A percentile compares a stretch with the other conserved stretches of the same genome.
phyloP scores from a whole-genome alignment of 2,888 invertebrate species.

The Netelia virgata region DNA sequence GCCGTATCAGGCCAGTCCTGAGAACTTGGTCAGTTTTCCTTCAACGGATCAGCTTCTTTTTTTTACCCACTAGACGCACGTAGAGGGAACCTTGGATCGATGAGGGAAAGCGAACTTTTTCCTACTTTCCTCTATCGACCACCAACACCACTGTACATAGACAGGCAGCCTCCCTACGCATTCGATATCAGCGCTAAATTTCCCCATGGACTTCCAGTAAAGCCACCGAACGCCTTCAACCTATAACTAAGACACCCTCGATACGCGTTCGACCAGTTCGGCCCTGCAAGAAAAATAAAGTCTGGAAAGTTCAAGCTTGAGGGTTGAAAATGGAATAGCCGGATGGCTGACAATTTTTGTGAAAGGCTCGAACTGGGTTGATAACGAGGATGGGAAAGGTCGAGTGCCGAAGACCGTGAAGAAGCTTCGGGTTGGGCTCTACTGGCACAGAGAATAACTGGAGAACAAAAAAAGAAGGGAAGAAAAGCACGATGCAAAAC shows the following conservation, averaged over 20 bases:
- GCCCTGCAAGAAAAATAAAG: no score
- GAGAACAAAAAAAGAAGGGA: background rate
- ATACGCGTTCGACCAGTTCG: no score
- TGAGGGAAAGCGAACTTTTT: constrained; percentile 36
- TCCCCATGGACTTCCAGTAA: constrained; percentile 52
- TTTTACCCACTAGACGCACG: constrained; percentile 24
- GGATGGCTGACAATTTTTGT: no score
- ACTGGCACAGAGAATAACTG: background rate
- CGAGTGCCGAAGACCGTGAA: no score
- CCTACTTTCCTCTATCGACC: constrained; percentile 8
- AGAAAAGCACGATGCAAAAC: background rate
- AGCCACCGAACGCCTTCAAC: background rate
- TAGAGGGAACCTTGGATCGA: background rate
- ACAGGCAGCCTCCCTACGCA: background rate
- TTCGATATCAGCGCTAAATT: constrained; percentile 52
- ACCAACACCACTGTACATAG: background rate
- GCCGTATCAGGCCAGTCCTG: background rate
- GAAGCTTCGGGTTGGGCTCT: no score
- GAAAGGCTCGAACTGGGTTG: no score
- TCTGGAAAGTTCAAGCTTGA: no score
- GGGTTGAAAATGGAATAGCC: no score
- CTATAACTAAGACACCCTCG: background rate
- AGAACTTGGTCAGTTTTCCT: constrained; percentile 45
- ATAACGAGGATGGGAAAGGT: no score
- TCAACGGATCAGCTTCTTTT: constrained; percentile 48